Conservation (phyloP, 2,797 vertebrate genomes). For the Euphonia xanthogaster region DNA sequence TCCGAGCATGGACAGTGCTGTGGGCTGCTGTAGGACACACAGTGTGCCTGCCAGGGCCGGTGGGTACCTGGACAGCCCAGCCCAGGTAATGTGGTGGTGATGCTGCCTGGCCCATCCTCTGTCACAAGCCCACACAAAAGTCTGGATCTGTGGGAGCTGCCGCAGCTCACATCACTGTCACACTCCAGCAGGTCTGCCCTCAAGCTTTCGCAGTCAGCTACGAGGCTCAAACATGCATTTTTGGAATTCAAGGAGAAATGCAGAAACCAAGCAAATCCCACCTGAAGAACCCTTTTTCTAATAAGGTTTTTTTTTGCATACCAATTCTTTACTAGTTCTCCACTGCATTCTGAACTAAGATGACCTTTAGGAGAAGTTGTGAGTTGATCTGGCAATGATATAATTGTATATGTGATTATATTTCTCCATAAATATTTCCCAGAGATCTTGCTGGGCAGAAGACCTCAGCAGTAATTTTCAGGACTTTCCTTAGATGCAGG, state of each 20-base stretch:
- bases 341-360: neutral
- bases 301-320: neutral
- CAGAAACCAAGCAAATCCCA: neutral
- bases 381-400: neutral
- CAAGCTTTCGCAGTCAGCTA: neutral
- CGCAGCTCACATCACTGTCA: neutral
- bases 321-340: neutral
- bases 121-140: neutral
- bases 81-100: fast-evolving
- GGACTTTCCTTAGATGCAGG: neutral
- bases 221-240: neutral
- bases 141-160: neutral
- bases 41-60: neutral
- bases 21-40: neutral
- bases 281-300: neutral
- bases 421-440: neutral
- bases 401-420: neutral
- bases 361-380: neutral
- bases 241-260: neutral
- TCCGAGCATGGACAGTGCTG: fast-evolving
- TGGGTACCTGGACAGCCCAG: neutral
- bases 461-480: neutral
- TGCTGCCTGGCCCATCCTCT: neutral
- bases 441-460: neutral
- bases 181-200: neutral